Evolutionary conservation across 2,113 vertebrate species (phyloP).

Genomic region (Alces alces): DNA sequence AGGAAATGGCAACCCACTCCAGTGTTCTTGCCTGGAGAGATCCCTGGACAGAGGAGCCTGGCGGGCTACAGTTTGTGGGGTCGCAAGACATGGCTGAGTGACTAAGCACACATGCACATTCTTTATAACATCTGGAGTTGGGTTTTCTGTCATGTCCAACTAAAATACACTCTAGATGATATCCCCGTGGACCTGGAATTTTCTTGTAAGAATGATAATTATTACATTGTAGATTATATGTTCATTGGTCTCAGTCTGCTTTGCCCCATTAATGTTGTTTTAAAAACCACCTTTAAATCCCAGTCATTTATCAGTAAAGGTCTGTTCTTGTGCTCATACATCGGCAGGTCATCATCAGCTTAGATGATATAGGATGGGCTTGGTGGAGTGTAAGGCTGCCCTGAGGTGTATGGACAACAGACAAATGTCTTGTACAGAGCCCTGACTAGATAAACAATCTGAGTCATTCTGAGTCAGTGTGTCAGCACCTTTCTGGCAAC

Average conservation of each 20-base stretch:
- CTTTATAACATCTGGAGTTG: not conserved
- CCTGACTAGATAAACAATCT: not conserved
- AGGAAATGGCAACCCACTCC: not conserved
- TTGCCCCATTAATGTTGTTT: not conserved
- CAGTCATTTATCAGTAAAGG: not conserved
- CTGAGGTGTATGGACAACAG: not conserved
- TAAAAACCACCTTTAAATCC: not conserved
- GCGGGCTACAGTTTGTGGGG: not conserved
- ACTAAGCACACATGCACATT: not conserved
- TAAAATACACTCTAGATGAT: not conserved
- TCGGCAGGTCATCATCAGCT: not conserved
- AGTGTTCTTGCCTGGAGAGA: not conserved
- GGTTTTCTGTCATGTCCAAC: not conserved
- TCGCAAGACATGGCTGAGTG: not conserved
- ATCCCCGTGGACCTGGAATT: not conserved
- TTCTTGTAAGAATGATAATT: not conserved
- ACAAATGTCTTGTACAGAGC: not conserved
- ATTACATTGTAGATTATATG: no score
- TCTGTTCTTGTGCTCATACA: not conserved
- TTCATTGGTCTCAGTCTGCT: not conserved
- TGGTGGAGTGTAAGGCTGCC: not conserved
- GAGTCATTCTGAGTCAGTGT: not conserved
- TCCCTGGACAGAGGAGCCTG: not conserved
- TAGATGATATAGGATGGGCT: no score
- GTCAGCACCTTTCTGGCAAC: not conserved